These are phyloP conservation scores for Montipora capitata DNA, from an alignment of 92 coral and sea anemone genomes.

Conservation along the genomic window DNA sequence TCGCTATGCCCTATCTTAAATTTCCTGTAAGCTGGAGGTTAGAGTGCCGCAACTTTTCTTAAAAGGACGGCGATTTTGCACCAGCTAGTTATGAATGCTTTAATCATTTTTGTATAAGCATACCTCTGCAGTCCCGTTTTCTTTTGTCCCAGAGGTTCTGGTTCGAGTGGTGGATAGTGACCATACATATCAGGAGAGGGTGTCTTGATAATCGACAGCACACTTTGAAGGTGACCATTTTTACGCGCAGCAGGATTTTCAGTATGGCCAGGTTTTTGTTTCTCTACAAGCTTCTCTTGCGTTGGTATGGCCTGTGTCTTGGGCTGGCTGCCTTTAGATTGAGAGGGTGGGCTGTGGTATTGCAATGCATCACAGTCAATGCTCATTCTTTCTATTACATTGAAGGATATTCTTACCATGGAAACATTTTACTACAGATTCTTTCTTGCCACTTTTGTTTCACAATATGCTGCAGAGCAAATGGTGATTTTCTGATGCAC, in stretches of 20 bases:
- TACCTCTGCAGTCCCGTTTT: slow-evolving; percentile 95
- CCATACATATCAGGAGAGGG: slow-evolving; percentile 93
- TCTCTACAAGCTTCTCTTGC: slow-evolving; percentile 35
- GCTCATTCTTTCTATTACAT: no score
- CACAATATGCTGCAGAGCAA: no score
- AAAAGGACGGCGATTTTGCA: no score
- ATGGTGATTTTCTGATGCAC: no score
- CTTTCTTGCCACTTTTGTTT: no score
- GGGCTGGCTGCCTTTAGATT: slow-evolving; percentile 3
- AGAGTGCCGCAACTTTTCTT: no score
- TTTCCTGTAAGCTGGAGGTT: no score
- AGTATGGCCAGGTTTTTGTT: slow-evolving; percentile 16
- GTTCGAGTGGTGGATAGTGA: slow-evolving; percentile 90
- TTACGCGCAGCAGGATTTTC: slow-evolving; percentile 12
- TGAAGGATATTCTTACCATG: no score
- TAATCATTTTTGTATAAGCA: neutral
- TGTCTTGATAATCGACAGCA: slow-evolving; percentile 81
- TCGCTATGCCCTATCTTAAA: no score
- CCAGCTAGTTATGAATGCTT: neutral
- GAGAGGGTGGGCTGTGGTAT: slow-evolving; percentile 27
- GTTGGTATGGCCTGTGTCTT: slow-evolving; percentile 28
- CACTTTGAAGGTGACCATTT: slow-evolving; percentile 62
- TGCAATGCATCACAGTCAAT: neutral
- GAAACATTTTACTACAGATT: no score
- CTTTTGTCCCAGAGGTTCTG: slow-evolving; percentile 92